Evolutionary conservation across 1,140 invertebrate genomes (phyloP).

Genomic region (Drosophila burlai): DNA sequence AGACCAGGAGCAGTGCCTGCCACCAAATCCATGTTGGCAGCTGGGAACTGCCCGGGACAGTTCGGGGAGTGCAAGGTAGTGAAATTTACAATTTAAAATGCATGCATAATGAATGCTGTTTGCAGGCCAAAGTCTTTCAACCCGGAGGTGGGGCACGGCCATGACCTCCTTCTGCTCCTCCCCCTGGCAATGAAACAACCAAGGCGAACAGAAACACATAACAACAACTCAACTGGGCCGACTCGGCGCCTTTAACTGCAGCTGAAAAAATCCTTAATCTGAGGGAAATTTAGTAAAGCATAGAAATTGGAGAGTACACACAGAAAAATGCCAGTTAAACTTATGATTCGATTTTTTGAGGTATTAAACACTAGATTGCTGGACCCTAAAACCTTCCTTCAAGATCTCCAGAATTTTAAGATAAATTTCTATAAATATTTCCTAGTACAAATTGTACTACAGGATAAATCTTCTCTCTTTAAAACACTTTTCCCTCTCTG

Average conservation of each 20-base stretch:
- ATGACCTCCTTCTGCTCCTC: constrained; percentile 21
- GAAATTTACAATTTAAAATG: constrained; percentile 80
- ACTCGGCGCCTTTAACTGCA: constrained; percentile 29
- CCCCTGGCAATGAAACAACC: constrained; percentile 18
- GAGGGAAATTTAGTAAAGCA: constrained; percentile 45
- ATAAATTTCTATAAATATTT: too few species aligned
- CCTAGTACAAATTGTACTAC: not conserved
- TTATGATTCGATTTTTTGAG: too few species aligned
- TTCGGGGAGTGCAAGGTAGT: constrained; percentile 34
- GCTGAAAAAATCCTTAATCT: constrained; percentile 69
- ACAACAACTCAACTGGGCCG: constrained; percentile 41
- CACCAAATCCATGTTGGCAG: constrained; percentile 57
- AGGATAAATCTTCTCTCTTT: not conserved
- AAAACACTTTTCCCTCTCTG: not conserved
- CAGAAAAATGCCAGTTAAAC: not conserved
- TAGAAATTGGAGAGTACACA: constrained; percentile 9
- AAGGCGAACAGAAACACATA: constrained; percentile 23
- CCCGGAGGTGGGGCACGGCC: constrained; percentile 21
- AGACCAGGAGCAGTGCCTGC: constrained; percentile 27
- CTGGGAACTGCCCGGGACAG: not conserved
- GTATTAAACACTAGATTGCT: too few species aligned
- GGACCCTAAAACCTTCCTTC: too few species aligned
- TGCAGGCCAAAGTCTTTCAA: constrained; percentile 61
- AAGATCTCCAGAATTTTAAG: not conserved
- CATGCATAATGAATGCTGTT: constrained; percentile 77